Evolutionary conservation across 2,888 invertebrate genomes (phyloP), one percentile per base, ranked within the genome.

Genomic region (Pterostichus madidus): DNA sequence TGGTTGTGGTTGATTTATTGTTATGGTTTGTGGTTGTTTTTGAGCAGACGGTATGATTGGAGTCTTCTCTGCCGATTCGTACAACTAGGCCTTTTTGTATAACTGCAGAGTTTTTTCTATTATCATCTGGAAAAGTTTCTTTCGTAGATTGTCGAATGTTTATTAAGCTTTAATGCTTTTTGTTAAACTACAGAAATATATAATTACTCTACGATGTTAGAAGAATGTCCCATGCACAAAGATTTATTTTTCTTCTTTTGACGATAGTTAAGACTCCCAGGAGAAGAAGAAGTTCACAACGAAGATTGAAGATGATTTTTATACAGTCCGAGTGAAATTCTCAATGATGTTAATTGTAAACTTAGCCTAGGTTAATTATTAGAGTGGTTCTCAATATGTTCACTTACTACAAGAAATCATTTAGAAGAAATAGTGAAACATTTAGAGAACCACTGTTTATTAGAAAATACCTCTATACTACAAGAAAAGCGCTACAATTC

Each of bases 51-150:
- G 88, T 88, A 84, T 89, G 89, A 85, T 89, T 88, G 77, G 88
- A 88, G 85, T 89, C 89, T 84, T 88, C 88, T 86, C 88, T 87
- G 80, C 90, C 90, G 77, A 90, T 90, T 84, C 89, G 87, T 64
- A 90, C 90, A 82, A 90, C 89, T 83, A 93, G 87, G 84, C 90
- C 89, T 87, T 89, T 90, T 86, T 90, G 89, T 85, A 90, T 86
- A 84, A 89, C 87, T 31, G 80, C 53, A 44, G 71, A 64, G 10
- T n/a, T 24, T 84, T 88, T 88, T 86, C 87, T 88, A 86, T 86
- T 88, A 86, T 84, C 85, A 87, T 89, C 90, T 90, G 90, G 85
- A 88, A 85, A 76, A 71, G 4, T 52, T 46, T 56, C 56, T 15
- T 4, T 17, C 56, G 56, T 17, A 7, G 56, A 17, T 56, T 56